Evolutionary conservation across 2,113 vertebrate species (phyloP), one percentile per base, ranked within the genome.

Genomic region (Cochlearius cochlearius): DNA sequence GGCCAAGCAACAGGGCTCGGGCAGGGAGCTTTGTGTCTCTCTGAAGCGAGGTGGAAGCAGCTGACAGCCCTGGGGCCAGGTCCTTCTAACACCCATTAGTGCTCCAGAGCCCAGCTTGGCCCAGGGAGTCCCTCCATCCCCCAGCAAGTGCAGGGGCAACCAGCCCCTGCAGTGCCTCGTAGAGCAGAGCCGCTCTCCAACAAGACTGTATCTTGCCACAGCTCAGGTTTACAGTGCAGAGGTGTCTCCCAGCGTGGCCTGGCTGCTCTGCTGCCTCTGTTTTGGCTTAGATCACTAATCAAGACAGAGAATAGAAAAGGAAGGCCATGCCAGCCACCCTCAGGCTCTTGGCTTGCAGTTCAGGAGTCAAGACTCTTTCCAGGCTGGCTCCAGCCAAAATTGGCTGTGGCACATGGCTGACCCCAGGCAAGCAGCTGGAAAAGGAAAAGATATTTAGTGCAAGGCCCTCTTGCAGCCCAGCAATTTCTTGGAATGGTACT

Each of bases 261-360:
- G 36, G 88, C 92, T 45, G 71, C 58, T 62, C 72, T 45, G 29
- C 86, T 77, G 81, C 66, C n/a, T 94, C 90, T n/a, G 68, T 82
- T 95, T 90, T 95, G 86, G 91, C 86, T 86, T 22, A 32, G 59
- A 86, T 86, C 47, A 19, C 71, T 90, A 21, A 92, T 94, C 72
- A 94, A 96, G 58, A 27, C 84, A 78, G 55, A 92, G 76, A 84
- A 50, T 1, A 16, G 72, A 62, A 50, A 55, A 36, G 67, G 58
- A 39, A 22, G 83, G 60, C 53, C 59, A 50, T 36, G 88, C 95
- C 95, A 88, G 71, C 67, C 17, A 10, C 86, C 90, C 62, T 78
- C 68, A 59, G 81, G 84, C 93, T 95, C 83, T 62, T 94, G 92
- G 92, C 94, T 94, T 87, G 52, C 43, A 75, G 68, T 91, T 30